Evolutionary conservation across 2,797 vertebrate species (phyloP).

Genomic region (Perodicticus potto): DNA sequence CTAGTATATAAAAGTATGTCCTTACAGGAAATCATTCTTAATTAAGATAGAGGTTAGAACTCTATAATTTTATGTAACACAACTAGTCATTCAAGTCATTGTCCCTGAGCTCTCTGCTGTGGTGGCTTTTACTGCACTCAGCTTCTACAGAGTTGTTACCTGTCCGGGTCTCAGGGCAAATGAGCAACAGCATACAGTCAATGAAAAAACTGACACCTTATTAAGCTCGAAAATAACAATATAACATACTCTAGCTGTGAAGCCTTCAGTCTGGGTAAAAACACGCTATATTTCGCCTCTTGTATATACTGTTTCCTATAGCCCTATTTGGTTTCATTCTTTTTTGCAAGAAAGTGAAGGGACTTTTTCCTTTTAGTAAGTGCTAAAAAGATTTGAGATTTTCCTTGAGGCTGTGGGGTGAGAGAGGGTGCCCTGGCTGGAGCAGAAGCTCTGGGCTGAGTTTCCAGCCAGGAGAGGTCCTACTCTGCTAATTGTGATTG

Average conservation of each 20-base stretch:
- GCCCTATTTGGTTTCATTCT: neutral
- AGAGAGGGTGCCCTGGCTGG: too few relatives aligned
- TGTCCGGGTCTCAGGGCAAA: slow-evolving; percentile 41
- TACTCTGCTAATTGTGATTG: slow-evolving; percentile 34
- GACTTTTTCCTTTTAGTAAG: slow-evolving; percentile 30
- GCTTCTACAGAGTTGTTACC: slow-evolving; percentile 2
- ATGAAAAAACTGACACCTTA: slow-evolving; percentile 27
- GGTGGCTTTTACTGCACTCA: slow-evolving; percentile 3
- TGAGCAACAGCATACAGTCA: slow-evolving; percentile 39
- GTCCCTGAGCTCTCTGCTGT: slow-evolving; percentile 10
- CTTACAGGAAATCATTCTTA: slow-evolving; percentile 68
- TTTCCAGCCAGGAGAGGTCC: neutral
- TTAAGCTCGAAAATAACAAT: slow-evolving; percentile 50
- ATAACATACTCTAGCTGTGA: neutral
- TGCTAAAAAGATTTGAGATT: neutral
- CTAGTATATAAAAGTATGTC: slow-evolving; percentile 68
- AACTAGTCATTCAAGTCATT: slow-evolving; percentile 45
- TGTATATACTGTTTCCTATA: slow-evolving; percentile 54
- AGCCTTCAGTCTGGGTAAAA: slow-evolving; percentile 43
- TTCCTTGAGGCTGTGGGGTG: neutral
- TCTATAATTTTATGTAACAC: slow-evolving; percentile 48
- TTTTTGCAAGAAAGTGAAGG: slow-evolving; percentile 34
- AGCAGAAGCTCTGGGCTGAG: neutral
- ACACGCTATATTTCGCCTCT: slow-evolving; percentile 19
- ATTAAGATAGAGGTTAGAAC: slow-evolving; percentile 58